phyloP scores from a whole-genome alignment of 2,797 vertebrate genomes.

The Gastrophryne carolinensis region DNA sequence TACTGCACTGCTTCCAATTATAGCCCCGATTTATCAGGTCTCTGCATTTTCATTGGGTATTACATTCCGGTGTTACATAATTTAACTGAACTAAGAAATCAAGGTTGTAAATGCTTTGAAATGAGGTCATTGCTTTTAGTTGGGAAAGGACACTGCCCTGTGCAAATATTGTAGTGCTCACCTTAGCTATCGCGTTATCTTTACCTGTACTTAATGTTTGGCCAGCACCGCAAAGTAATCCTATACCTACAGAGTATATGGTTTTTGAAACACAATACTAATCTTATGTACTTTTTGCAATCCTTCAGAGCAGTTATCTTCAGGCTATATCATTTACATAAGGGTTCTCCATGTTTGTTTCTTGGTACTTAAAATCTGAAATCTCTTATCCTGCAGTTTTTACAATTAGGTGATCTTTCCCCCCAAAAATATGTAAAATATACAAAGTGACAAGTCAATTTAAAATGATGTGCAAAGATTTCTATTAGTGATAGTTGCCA shows the following conservation, averaged over 20 bases:
- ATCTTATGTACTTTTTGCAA: not conserved
- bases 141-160: not conserved
- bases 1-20: not conserved
- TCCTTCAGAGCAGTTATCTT: conserved; percentile 9
- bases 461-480: no score
- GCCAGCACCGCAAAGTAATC: conserved; percentile 6
- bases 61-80: conserved; percentile 4
- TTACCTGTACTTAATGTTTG: conserved; percentile 23
- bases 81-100: conserved; percentile 7
- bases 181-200: conserved; percentile 5
- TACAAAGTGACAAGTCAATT: no score
- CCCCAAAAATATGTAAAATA: no score
- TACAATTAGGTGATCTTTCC: no score
- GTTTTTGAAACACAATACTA: conserved; percentile 16
- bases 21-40: not conserved
- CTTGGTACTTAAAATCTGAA: no score
- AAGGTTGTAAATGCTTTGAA: not conserved
- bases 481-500: no score
- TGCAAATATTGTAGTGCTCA: conserved; percentile 4
- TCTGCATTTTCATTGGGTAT: not conserved
- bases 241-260: conserved; percentile 8
- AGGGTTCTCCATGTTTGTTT: no score
- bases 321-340: conserved; percentile 10
- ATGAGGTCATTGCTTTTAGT: conserved; percentile 7
- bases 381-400: no score